These are phyloP conservation scores for Omphaloscelis lunosa DNA, from an alignment of 2,888 invertebrate species.

Conservation along the genomic window DNA sequence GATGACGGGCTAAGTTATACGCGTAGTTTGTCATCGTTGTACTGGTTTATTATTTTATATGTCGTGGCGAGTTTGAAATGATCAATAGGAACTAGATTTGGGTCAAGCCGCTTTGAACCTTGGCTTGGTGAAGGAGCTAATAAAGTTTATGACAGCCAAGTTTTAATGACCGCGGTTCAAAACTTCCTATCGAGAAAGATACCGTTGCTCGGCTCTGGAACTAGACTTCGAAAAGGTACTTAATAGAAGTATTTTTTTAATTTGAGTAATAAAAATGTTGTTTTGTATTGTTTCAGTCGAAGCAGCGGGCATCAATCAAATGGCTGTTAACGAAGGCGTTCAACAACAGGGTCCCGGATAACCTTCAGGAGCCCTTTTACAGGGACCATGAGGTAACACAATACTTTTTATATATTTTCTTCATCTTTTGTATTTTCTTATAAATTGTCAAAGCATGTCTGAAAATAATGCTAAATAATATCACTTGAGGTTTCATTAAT, in stretches of 20 bases:
- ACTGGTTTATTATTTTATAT: slow-evolving; percentile 42
- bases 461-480: slow-evolving; percentile 18
- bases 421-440: slow-evolving; percentile 8
- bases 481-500: slow-evolving; percentile 24
- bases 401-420: slow-evolving; percentile 1
- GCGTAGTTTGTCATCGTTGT: slow-evolving; percentile 52
- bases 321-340: slow-evolving; percentile 99
- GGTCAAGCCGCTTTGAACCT: slow-evolving; percentile 45
- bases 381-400: slow-evolving; percentile 96
- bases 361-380: slow-evolving; percentile 98
- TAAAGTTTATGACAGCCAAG: slow-evolving; percentile 43
- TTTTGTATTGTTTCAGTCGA: slow-evolving; percentile 93
- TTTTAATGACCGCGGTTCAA: slow-evolving; percentile 48
- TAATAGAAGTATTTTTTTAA: too few relatives aligned
- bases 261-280: neutral
- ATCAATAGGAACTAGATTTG: slow-evolving; percentile 48
- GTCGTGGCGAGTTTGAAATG: slow-evolving; percentile 38
- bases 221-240: neutral
- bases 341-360: slow-evolving; percentile 98
- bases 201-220: neutral
- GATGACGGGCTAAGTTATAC: slow-evolving; percentile 44
- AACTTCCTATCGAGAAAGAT: slow-evolving; percentile 23
- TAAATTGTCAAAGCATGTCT: slow-evolving; percentile 1
- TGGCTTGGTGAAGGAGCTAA: slow-evolving; percentile 36
- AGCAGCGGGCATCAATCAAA: slow-evolving; percentile 98